Conservation (phyloP, 37 sponge, comb jelly and placozoan species). For the Lycopodina hypogea region DNA sequence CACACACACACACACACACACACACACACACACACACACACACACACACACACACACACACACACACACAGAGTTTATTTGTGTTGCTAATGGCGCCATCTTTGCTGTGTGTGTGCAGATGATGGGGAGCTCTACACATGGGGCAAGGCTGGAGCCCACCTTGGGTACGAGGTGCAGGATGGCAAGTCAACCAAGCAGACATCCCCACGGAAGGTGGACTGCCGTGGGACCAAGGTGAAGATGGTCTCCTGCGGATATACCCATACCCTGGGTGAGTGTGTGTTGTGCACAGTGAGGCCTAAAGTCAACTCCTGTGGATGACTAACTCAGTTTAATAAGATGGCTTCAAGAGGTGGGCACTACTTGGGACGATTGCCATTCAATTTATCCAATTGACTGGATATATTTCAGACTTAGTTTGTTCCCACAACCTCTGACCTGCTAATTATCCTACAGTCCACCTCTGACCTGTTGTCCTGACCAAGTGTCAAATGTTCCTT, state of each 20-base stretch:
- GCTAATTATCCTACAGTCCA: no score
- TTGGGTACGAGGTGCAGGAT: constrained; percentile 48
- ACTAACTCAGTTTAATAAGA: no score
- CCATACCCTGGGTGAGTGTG: constrained; percentile 62
- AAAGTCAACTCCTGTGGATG: no score
- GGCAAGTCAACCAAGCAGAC: constrained; percentile 53
- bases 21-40: constrained; percentile 3
- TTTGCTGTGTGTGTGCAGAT: constrained; percentile 29
- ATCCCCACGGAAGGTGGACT: constrained; percentile 52
- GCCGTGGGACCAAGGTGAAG: constrained; percentile 16
- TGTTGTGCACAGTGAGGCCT: constrained; percentile 27
- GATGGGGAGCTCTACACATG: constrained; percentile 89
- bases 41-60: constrained; percentile 6
- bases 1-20: constrained; percentile 14
- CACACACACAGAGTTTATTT: no score
- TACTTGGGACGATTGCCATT: no score
- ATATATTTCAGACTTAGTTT: no score
- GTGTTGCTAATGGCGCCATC: no score
- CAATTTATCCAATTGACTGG: no score
- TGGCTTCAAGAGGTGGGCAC: no score
- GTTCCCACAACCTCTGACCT: no score
- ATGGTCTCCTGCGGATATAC: constrained; percentile 62
- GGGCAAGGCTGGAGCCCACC: constrained; percentile 75
- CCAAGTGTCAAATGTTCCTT: no score
- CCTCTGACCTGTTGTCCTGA: no score